Conservation (phyloP, 2,888 invertebrate species). For the Xanthorhoe spadicearia region DNA sequence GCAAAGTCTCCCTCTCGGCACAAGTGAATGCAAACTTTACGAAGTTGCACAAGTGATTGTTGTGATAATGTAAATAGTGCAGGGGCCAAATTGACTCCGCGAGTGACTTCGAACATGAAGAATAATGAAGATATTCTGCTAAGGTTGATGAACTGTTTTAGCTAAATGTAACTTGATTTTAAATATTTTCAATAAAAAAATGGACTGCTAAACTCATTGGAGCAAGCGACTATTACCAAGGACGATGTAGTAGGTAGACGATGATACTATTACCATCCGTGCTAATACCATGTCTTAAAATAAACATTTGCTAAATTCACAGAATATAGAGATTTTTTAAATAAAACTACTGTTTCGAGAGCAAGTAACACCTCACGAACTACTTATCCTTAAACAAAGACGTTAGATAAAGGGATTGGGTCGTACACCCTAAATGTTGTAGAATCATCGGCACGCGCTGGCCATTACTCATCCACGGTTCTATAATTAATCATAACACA, state of each 20-base stretch:
- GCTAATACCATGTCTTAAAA: too few species aligned
- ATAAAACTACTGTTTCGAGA: not conserved
- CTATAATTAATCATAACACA: slow-evolving; percentile 50
- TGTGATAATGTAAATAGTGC: not conserved
- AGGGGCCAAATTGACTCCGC: slow-evolving; percentile 10
- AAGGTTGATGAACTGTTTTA: not conserved
- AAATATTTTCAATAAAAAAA: too few species aligned
- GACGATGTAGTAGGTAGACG: too few species aligned
- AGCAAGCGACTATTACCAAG: too few species aligned
- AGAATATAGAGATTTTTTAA: not conserved
- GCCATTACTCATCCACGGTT: slow-evolving; percentile 48
- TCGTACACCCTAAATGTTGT: slow-evolving; percentile 37
- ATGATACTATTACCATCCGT: too few species aligned
- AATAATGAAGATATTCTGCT: not conserved
- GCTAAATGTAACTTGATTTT: not conserved
- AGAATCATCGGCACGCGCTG: slow-evolving; percentile 48
- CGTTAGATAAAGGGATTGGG: slow-evolving; percentile 28
- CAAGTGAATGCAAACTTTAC: slow-evolving; percentile 3
- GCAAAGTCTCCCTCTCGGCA: slow-evolving; percentile 23
- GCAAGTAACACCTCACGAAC: not conserved
- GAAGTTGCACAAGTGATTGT: not conserved
- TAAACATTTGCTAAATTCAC: too few species aligned
- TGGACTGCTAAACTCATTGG: too few species aligned
- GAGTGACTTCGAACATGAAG: not conserved
- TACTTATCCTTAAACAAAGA: slow-evolving; percentile 28